Evolutionary conservation across 2,888 invertebrate genomes (phyloP), one percentile per base, ranked within the genome.

Genomic region (Chirona hameri): DNA sequence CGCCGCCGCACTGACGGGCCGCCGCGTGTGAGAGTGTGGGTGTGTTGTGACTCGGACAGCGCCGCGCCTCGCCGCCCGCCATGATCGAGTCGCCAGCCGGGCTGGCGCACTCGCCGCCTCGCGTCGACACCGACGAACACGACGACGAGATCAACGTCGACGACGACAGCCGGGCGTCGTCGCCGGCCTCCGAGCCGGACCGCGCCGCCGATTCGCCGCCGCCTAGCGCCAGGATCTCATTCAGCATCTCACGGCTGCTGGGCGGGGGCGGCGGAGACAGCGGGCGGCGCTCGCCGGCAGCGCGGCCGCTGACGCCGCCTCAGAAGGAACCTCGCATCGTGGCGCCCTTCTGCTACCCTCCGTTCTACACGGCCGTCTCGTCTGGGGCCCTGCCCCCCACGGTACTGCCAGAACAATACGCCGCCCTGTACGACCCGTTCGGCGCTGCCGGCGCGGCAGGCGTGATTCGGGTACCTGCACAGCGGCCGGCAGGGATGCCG

Each of bases 171-270:
- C 76, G 76, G 76, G 39, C 76, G 76, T 76, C 76, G 76, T 24
- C 39, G 76, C 76, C 76, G 39, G 46, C 39, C 10, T 76, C 76
- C 39, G 76, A 39, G 39, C 76, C 76, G 76, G 76, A 76, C 39
- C 76, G 39, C 39, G 24, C 0, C 46, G 76, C 27, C 76, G 76
- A 21, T 24, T 39, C 52, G 55, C 52, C 80, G 15, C 80, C 80
- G 80, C 60, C 81, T 55, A 82, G 82, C 52, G 83, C 84, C 69
- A 57, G 83, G 65, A 82, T 85, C 65, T 84, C 83, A 81, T 85
- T 85, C 84, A 84, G 85, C 82, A 85, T 85, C 80, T 85, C 85
- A 46, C 84, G 84, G 14, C 84, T 85, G 57, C 84, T 85, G 18
- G 85, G 83, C 9, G 81, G 27, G 83, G 84, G 76, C 85, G 84